phyloP scores from a whole-genome alignment of 2,888 invertebrate species.

The Thera britannica region DNA sequence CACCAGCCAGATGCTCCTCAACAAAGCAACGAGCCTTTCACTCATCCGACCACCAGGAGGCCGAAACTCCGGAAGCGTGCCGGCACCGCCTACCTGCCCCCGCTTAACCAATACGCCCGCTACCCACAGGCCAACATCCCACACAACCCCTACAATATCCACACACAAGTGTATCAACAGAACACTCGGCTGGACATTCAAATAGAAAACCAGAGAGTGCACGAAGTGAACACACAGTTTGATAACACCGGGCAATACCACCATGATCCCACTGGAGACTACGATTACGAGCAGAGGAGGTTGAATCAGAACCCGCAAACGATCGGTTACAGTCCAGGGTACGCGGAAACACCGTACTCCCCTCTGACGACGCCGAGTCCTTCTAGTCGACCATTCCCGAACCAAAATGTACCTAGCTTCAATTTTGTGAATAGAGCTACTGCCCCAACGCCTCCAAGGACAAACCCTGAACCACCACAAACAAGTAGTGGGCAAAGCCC shows the following conservation, averaged over 20 bases:
- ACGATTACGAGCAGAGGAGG: slow-evolving; percentile 76
- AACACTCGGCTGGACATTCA: slow-evolving; percentile 71
- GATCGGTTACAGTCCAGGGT: slow-evolving; percentile 68
- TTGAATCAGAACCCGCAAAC: slow-evolving; percentile 57
- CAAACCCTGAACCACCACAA: slow-evolving; percentile 46
- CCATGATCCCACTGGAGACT: slow-evolving; percentile 78
- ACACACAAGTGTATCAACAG: slow-evolving; percentile 74
- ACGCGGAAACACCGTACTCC: slow-evolving; percentile 68
- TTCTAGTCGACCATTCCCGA: slow-evolving; percentile 76
- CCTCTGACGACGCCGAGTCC: slow-evolving; percentile 64
- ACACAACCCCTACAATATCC: slow-evolving; percentile 71
- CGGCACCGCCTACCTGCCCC: slow-evolving; percentile 77
- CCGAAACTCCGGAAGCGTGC: slow-evolving; percentile 76
- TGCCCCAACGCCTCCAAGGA: slow-evolving; percentile 55
- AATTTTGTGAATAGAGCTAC: slow-evolving; percentile 62
- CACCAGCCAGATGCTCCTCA: slow-evolving; percentile 61
- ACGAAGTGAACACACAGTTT: slow-evolving; percentile 66
- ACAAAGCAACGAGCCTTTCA: slow-evolving; percentile 59
- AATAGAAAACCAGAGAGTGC: slow-evolving; percentile 73
- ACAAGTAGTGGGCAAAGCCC: slow-evolving; percentile 50
- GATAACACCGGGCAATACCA: slow-evolving; percentile 76
- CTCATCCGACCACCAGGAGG: slow-evolving; percentile 65
- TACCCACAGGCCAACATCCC: slow-evolving; percentile 70
- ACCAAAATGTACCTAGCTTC: slow-evolving; percentile 71
- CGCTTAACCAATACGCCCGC: slow-evolving; percentile 73